Evolutionary conservation across 92 coral and sea anemone species (phyloP).

Genomic region (Siderastrea siderea): DNA sequence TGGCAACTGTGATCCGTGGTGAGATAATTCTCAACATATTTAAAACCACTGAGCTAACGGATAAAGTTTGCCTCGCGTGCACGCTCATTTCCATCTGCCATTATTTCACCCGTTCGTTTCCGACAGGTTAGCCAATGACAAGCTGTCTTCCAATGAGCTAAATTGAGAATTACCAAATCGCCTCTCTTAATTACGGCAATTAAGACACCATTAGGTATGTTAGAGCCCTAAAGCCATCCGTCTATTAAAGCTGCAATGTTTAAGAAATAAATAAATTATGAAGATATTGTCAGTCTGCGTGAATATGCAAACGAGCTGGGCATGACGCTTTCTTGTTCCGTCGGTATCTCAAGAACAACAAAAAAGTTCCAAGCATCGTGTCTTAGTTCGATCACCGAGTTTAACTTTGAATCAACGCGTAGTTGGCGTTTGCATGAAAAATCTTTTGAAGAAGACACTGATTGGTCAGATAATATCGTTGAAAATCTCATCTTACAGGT

Average conservation of each 20-base stretch:
- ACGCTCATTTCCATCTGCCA: too few species aligned
- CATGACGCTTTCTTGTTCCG: background rate
- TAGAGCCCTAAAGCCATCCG: background rate
- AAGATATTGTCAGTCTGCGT: constrained; percentile 1
- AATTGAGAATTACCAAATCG: too few species aligned
- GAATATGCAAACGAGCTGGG: constrained; percentile 19
- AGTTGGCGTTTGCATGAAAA: background rate
- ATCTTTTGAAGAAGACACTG: background rate
- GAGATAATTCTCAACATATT: too few species aligned
- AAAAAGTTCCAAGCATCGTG: background rate
- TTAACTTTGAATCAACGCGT: background rate
- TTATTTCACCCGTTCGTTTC: too few species aligned
- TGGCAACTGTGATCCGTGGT: too few species aligned
- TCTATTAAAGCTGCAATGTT: background rate
- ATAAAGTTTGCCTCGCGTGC: too few species aligned
- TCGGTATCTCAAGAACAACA: too few species aligned
- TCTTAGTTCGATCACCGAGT: background rate
- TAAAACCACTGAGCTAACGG: too few species aligned
- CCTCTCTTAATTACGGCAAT: background rate
- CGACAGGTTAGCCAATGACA: too few species aligned
- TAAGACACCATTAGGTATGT: background rate
- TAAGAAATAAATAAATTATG: constrained; percentile 24
- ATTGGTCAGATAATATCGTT: background rate
- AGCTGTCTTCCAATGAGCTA: background rate
- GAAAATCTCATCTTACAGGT: background rate